phyloP scores from a whole-genome alignment of 2,113 vertebrate species.

The Zapus hudsonius region DNA sequence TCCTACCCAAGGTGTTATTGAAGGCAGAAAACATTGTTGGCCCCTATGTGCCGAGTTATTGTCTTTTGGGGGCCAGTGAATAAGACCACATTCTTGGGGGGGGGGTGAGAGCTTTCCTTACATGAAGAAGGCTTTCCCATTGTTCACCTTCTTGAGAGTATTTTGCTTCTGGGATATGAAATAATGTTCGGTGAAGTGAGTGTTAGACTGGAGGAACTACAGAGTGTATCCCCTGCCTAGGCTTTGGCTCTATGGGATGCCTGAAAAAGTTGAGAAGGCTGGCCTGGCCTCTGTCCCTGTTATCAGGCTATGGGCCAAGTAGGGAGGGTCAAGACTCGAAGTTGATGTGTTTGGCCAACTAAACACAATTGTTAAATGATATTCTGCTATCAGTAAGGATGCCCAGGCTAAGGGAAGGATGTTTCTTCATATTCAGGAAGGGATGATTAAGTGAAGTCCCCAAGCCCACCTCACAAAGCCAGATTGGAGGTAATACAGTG shows the following conservation, averaged over 20 bases:
- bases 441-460: neutral
- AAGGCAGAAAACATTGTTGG: neutral
- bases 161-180: neutral
- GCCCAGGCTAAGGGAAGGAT: neutral
- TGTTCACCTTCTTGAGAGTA: neutral
- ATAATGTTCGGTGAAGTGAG: neutral
- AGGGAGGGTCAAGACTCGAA: neutral
- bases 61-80: neutral
- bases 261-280: neutral
- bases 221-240: neutral
- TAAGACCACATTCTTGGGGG: neutral
- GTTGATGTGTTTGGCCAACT: neutral
- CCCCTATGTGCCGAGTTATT: neutral
- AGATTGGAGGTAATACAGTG: neutral
- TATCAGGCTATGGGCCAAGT: neutral
- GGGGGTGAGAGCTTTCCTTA: neutral
- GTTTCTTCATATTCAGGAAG: neutral
- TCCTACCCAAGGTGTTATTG: neutral
- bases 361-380: neutral
- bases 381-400: neutral
- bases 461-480: neutral
- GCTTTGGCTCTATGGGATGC: neutral
- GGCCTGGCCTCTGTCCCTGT: neutral
- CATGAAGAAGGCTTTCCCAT: neutral
- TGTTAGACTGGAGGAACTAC: neutral